Evolutionary conservation across 2,888 invertebrate species (phyloP).

Genomic region (Platycnemis pennipes): DNA sequence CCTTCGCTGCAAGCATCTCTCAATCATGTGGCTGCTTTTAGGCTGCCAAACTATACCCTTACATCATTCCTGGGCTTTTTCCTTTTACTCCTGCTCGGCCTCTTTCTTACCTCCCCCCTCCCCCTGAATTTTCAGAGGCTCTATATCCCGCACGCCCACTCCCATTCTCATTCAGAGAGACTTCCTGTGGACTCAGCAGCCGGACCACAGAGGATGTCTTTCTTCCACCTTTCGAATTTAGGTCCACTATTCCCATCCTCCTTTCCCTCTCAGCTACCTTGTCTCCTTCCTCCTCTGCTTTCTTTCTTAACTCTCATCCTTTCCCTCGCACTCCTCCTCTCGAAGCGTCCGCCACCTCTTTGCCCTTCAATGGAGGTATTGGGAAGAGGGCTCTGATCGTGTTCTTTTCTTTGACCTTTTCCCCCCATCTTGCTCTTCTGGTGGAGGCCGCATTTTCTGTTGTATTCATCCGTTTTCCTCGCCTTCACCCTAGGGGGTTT

Average conservation of each 20-base stretch:
- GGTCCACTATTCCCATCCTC: not conserved
- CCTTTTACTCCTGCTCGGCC: not conserved
- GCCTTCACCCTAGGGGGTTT: not conserved
- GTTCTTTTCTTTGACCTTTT: conserved; percentile 15
- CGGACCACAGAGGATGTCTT: conserved; percentile 29
- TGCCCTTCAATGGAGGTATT: not conserved
- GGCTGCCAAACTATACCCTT: conserved; percentile 12
- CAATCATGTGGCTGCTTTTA: conserved; percentile 7
- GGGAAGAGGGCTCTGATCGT: not conserved
- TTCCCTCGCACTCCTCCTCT: not conserved
- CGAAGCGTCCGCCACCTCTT: not conserved
- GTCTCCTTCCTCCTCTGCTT: not conserved
- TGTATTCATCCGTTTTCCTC: not conserved
- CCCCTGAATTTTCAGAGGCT: not conserved
- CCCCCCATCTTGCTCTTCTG: not conserved
- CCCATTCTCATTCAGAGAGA: not conserved
- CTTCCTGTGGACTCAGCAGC: conserved; percentile 62
- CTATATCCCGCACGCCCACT: not conserved
- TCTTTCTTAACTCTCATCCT: not conserved
- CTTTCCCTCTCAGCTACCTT: not conserved
- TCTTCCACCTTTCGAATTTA: not conserved
- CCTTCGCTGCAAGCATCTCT: not conserved
- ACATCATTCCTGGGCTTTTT: not conserved
- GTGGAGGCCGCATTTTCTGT: not conserved
- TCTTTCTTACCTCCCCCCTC: not conserved